These are phyloP conservation scores for Dicycla oo DNA, from an alignment of 2,888 invertebrate genomes.

Conservation along the genomic window DNA sequence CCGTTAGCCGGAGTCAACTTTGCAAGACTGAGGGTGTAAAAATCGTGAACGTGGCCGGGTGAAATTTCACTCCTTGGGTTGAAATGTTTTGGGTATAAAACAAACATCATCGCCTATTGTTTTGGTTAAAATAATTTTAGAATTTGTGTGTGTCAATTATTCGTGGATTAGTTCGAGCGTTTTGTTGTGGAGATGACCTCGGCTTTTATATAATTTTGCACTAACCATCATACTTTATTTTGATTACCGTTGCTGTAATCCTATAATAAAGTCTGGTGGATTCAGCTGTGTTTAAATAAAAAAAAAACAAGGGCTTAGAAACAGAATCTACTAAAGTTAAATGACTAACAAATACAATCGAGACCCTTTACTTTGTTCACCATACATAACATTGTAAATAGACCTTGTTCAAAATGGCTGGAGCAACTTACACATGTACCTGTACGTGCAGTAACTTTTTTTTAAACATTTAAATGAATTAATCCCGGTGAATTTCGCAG, in stretches of 20 bases:
- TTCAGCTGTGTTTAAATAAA: too few relatives aligned
- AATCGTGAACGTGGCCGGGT: conserved; percentile 64
- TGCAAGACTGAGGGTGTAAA: conserved; percentile 64
- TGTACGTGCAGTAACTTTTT: conserved; percentile 67
- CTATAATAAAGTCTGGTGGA: too few relatives aligned
- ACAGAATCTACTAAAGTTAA: background rate
- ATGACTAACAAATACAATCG: background rate
- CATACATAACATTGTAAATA: background rate
- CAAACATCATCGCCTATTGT: conserved; percentile 2
- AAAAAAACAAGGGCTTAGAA: too few relatives aligned
- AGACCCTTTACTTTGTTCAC: background rate
- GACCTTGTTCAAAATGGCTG: background rate
- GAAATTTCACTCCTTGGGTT: conserved; percentile 44
- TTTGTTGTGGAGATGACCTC: background rate
- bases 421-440: conserved; percentile 22
- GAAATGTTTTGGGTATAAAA: conserved; percentile 23
- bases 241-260: background rate
- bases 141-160: conserved; percentile 3
- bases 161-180: background rate
- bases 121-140: conserved; percentile 13
- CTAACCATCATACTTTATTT: background rate
- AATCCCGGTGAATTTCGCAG: conserved; percentile 75
- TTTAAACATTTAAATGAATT: conserved; percentile 83
- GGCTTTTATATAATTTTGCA: background rate
- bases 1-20: conserved; percentile 61